phyloP scores from a whole-genome alignment of 2,113 vertebrate species.

The Coreoperca whiteheadi region DNA sequence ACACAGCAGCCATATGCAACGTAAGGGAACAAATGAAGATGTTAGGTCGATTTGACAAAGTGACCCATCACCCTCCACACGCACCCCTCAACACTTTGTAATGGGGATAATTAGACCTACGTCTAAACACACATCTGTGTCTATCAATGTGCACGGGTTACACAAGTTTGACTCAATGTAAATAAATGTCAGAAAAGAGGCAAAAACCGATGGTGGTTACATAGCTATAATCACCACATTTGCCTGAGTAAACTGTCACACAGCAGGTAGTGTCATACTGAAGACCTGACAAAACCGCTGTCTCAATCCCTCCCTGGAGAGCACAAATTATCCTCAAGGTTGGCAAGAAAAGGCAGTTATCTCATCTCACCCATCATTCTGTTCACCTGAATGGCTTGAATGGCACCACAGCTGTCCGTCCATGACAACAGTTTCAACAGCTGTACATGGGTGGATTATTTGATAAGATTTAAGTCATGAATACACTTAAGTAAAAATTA shows the following conservation, averaged over 20 bases:
- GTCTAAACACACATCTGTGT: not conserved
- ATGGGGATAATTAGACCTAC: slow-evolving; percentile 21
- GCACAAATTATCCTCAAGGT: not conserved
- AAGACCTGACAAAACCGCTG: not conserved
- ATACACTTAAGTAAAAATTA: slow-evolving; percentile 28
- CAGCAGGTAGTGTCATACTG: slow-evolving; percentile 14
- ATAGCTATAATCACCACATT: not conserved
- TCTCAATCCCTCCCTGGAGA: slow-evolving; percentile 1
- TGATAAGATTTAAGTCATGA: slow-evolving; percentile 41
- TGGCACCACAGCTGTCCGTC: not conserved
- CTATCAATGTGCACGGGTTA: not conserved
- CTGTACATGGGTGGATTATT: slow-evolving; percentile 4
- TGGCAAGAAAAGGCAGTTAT: not conserved
- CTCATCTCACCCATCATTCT: not conserved
- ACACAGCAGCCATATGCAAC: slow-evolving; percentile 1
- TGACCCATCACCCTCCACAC: not conserved
- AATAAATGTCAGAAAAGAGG: not conserved
- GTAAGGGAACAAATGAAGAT: slow-evolving; percentile 25
- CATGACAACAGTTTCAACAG: not conserved
- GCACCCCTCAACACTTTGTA: slow-evolving; percentile 4
- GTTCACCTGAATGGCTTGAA: not conserved
- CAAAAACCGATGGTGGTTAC: not conserved
- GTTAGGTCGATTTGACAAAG: slow-evolving; percentile 49
- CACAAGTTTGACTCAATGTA: not conserved
- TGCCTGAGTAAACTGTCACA: not conserved